Percentiles rank a stretch among this genome's conserved stretches.
Conservation (phyloP, 2,797 vertebrate genomes). For the Rhodeus uyekii region DNA sequence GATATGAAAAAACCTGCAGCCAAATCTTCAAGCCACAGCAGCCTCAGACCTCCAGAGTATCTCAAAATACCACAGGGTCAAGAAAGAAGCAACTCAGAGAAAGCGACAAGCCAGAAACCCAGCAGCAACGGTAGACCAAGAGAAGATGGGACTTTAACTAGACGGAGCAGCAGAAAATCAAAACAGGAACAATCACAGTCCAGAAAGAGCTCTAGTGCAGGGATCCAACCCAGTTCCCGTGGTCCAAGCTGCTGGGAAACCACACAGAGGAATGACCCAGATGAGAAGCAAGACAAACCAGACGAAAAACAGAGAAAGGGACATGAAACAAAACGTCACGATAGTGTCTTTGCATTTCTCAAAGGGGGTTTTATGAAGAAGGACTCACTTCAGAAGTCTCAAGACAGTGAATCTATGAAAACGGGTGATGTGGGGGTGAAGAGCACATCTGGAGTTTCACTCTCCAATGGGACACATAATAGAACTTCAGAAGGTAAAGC, state of each 20-base stretch:
- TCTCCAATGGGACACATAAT: slow-evolving; percentile 71
- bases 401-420: slow-evolving; percentile 60
- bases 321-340: slow-evolving; percentile 66
- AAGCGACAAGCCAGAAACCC: slow-evolving; percentile 46
- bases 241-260: slow-evolving; percentile 64
- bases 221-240: slow-evolving; percentile 61
- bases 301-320: slow-evolving; percentile 60
- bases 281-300: slow-evolving; percentile 41
- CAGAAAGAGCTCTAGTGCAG: slow-evolving; percentile 61
- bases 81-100: slow-evolving; percentile 56
- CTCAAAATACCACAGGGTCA: slow-evolving; percentile 65
- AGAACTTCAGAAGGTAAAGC: slow-evolving; percentile 60
- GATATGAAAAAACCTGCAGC: neutral
- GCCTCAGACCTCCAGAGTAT: slow-evolving; percentile 45
- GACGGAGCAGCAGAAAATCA: slow-evolving; percentile 70
- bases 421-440: slow-evolving; percentile 51
- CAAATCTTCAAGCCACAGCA: slow-evolving; percentile 62
- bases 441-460: slow-evolving; percentile 61
- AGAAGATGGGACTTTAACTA: slow-evolving; percentile 68
- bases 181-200: slow-evolving; percentile 66
- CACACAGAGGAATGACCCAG: slow-evolving; percentile 57
- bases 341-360: slow-evolving; percentile 78
- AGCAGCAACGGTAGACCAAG: slow-evolving; percentile 62
- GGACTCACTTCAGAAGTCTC: slow-evolving; percentile 71
- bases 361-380: slow-evolving; percentile 80